Evolutionary conservation across 2,797 vertebrate species (phyloP).

Genomic region (Sebastes kiyomatsui): DNA sequence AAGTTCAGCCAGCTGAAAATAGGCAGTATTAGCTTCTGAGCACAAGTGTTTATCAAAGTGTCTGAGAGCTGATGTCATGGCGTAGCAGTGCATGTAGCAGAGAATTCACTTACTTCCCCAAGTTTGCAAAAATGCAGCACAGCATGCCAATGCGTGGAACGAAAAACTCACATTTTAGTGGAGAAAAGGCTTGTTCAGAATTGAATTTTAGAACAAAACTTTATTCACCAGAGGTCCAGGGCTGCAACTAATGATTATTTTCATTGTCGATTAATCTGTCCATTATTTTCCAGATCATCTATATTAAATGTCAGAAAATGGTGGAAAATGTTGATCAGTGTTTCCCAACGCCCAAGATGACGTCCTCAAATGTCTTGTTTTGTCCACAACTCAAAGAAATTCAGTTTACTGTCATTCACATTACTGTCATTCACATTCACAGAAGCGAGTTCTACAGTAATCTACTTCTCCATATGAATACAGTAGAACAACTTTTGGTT

Average conservation of each 20-base stretch:
- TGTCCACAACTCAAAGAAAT: too few relatives aligned
- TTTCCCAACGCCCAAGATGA: too few relatives aligned
- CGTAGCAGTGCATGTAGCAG: constrained; percentile 30
- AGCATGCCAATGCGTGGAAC: neutral
- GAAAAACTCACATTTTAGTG: neutral
- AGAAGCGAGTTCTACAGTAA: neutral
- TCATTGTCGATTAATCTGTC: too few relatives aligned
- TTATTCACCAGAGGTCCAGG: neutral
- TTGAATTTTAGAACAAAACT: neutral
- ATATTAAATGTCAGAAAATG: too few relatives aligned
- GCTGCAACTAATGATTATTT: too few relatives aligned
- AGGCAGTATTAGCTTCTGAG: constrained; percentile 39
- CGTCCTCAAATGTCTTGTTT: too few relatives aligned
- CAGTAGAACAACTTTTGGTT: neutral
- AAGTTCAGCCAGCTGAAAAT: constrained; percentile 41
- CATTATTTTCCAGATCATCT: too few relatives aligned
- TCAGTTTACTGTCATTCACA: too few relatives aligned
- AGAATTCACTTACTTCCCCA: constrained; percentile 8
- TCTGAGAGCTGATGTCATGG: constrained; percentile 66
- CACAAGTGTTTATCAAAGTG: constrained; percentile 61
- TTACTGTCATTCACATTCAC: too few relatives aligned
- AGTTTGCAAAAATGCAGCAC: constrained; percentile 6
- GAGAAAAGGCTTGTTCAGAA: neutral
- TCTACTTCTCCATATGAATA: neutral
- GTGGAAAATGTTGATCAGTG: too few relatives aligned